Conservation (phyloP, 2,113 vertebrate genomes). For the Polyodon spathula region DNA sequence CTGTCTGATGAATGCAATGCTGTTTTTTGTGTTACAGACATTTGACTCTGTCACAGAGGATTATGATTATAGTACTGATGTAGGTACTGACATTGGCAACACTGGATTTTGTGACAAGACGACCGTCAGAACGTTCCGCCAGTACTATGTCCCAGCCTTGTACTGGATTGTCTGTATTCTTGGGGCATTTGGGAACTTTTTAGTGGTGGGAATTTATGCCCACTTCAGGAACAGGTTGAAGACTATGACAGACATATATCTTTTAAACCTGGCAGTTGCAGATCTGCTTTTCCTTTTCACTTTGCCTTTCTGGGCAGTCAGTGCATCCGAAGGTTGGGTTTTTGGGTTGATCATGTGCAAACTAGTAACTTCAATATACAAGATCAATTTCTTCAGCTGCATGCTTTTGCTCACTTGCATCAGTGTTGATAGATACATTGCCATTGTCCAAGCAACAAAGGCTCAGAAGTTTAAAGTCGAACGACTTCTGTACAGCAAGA, state of each 20-base stretch:
- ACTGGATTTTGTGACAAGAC: conserved; percentile 45
- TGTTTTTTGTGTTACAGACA: too few relatives aligned
- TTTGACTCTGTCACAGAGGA: conserved; percentile 3
- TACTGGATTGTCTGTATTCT: conserved; percentile 70
- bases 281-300: conserved; percentile 77
- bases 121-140: conserved; percentile 52
- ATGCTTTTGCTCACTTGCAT: conserved; percentile 79
- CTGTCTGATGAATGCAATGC: too few relatives aligned
- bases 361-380: conserved; percentile 63
- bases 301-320: conserved; percentile 78
- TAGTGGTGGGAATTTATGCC: conserved; percentile 70
- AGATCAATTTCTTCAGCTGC: conserved; percentile 81
- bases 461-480: conserved; percentile 58
- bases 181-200: conserved; percentile 65
- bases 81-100: background rate
- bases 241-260: conserved; percentile 72
- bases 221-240: conserved; percentile 63
- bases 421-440: conserved; percentile 78
- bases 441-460: conserved; percentile 61
- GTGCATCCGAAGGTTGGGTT: conserved; percentile 55
- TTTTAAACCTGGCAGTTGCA: conserved; percentile 72
- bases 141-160: conserved; percentile 55
- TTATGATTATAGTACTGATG: conserved; percentile 1
- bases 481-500: conserved; percentile 59
- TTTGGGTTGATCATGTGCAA: conserved; percentile 66